A percentile compares a stretch with the other conserved stretches of the same genome.
Evolutionary conservation across 2,113 vertebrate species (phyloP).

Genomic region (Ursus arctos): DNA sequence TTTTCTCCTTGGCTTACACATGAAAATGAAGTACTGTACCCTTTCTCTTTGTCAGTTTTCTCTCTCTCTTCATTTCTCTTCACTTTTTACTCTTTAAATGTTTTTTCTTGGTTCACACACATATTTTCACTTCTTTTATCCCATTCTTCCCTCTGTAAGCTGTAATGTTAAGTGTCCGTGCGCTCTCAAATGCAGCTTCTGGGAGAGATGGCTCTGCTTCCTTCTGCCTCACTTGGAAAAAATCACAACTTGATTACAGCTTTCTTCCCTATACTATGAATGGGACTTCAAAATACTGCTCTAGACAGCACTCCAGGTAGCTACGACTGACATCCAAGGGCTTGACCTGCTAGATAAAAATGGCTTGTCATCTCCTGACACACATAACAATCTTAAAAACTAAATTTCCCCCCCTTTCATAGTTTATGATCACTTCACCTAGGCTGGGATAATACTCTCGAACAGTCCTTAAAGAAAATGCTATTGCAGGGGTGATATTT

Average conservation of each 20-base stretch:
- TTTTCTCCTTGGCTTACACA: background rate
- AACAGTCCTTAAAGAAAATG: background rate
- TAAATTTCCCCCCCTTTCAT: background rate
- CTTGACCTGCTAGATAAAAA: background rate
- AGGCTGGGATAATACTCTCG: background rate
- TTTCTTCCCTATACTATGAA: background rate
- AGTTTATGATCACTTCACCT: background rate
- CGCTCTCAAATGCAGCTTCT: background rate
- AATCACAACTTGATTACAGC: background rate
- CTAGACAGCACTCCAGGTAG: background rate
- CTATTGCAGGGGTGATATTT: background rate
- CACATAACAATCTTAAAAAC: background rate
- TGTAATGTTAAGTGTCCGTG: background rate
- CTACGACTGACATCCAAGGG: background rate
- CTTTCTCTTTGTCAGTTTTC: background rate
- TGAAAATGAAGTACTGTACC: background rate
- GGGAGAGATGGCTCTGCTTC: no score
- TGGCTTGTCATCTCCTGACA: background rate
- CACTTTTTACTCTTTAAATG: background rate
- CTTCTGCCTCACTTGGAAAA: background rate
- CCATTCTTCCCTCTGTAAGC: background rate
- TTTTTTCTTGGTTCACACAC: background rate
- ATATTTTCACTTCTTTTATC: background rate
- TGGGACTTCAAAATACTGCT: background rate
- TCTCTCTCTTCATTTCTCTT: background rate